Conservation (phyloP, 1,140 invertebrate species). For the Lepidurus packardi region DNA sequence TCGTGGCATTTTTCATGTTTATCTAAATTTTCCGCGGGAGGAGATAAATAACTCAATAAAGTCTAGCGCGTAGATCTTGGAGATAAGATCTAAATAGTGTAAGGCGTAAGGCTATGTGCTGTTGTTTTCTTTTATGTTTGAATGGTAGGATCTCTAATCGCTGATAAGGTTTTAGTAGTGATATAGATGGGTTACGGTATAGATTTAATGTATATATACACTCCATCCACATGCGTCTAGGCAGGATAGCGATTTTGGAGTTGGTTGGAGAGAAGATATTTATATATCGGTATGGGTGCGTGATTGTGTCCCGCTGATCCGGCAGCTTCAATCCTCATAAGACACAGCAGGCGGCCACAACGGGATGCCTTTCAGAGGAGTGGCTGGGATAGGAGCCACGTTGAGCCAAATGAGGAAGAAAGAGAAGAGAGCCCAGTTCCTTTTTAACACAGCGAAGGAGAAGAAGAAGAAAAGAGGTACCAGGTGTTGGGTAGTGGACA, state of each 20-base stretch:
- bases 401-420: neutral
- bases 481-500: conserved; percentile 17
- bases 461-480: neutral
- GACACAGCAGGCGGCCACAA: conserved; percentile 7
- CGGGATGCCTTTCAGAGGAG: conserved; percentile 20
- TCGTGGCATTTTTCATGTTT: neutral
- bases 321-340: conserved; percentile 21
- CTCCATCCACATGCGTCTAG: neutral
- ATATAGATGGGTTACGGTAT: conserved; percentile 4
- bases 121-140: neutral
- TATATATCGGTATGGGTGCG: conserved; percentile 13
- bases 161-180: conserved; percentile 19
- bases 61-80: neutral
- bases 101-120: neutral
- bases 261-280: neutral
- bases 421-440: neutral
- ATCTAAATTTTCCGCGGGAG: neutral
- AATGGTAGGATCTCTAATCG: conserved; percentile 9
- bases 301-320: conserved; percentile 20
- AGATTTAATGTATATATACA: neutral
- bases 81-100: neutral
- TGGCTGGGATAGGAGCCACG: conserved; percentile 1
- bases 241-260: neutral
- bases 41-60: conserved; percentile 19
- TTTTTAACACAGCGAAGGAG: neutral